phyloP scores from a whole-genome alignment of 2,797 vertebrate genomes.

The Rhynchonycteris naso region DNA sequence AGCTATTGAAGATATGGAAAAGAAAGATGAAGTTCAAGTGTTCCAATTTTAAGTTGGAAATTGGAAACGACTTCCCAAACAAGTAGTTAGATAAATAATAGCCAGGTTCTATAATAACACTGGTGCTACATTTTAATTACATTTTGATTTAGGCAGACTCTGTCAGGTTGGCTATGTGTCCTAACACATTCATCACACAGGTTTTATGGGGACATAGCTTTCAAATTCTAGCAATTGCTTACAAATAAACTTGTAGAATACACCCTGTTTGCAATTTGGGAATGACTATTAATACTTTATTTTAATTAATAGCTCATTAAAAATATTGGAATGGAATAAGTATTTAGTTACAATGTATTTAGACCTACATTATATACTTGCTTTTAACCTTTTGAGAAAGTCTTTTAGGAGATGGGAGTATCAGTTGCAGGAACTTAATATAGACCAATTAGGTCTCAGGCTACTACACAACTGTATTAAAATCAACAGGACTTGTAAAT shows the following conservation, averaged over 20 bases:
- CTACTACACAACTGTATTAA: background rate
- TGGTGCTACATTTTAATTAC: conserved; percentile 62
- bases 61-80: conserved; percentile 15
- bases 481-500: background rate
- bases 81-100: conserved; percentile 47
- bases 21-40: conserved; percentile 25
- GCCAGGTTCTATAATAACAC: background rate
- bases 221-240: background rate
- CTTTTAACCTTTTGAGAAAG: background rate
- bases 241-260: conserved; percentile 4
- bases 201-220: conserved; percentile 12
- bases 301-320: background rate
- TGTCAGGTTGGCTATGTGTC: background rate
- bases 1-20: background rate
- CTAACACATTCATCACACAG: conserved; percentile 18
- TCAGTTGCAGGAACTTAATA: background rate
- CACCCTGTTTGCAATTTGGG: background rate
- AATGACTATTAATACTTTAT: background rate
- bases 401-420: background rate
- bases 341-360: background rate
- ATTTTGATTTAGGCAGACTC: conserved; percentile 63
- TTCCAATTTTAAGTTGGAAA: conserved; percentile 53
- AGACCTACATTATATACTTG: background rate
- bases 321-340: background rate
- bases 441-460: background rate